These are phyloP conservation scores for Gastrophryne carolinensis DNA, from an alignment of 2,797 vertebrate genomes.

Conservation along the genomic window DNA sequence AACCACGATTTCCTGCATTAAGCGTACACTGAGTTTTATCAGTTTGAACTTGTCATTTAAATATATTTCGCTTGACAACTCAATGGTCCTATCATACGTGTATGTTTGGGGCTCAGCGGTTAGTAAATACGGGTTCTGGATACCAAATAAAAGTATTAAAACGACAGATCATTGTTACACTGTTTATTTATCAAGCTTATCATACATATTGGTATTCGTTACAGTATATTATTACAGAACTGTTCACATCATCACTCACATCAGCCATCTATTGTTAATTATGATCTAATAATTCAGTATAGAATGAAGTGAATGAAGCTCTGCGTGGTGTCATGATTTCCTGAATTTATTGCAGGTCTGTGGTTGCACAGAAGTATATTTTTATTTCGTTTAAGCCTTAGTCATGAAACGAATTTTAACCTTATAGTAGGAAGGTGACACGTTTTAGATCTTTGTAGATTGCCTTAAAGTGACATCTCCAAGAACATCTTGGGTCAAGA, in stretches of 20 bases:
- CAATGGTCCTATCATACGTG: constrained; percentile 67
- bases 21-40: constrained; percentile 92
- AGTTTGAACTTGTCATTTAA: constrained; percentile 75
- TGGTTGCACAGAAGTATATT: no score
- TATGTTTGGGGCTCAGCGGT: constrained; percentile 68
- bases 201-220: no score
- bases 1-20: constrained; percentile 75
- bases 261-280: background rate
- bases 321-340: no score
- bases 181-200: no score
- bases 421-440: background rate
- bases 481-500: constrained; percentile 73
- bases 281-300: no score
- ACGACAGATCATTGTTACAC: constrained; percentile 30
- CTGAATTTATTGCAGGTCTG: no score
- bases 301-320: no score
- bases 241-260: background rate
- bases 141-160: constrained; percentile 81
- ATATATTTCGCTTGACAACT: constrained; percentile 74
- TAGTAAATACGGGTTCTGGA: constrained; percentile 87
- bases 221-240: no score
- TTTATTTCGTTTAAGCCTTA: no score
- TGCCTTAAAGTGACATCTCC: constrained; percentile 20
- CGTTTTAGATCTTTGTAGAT: background rate
- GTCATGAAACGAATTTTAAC: no score